Base-by-base conservation (phyloP, 2,113 vertebrate genomes). In the Siniperca knerii region DNA sequence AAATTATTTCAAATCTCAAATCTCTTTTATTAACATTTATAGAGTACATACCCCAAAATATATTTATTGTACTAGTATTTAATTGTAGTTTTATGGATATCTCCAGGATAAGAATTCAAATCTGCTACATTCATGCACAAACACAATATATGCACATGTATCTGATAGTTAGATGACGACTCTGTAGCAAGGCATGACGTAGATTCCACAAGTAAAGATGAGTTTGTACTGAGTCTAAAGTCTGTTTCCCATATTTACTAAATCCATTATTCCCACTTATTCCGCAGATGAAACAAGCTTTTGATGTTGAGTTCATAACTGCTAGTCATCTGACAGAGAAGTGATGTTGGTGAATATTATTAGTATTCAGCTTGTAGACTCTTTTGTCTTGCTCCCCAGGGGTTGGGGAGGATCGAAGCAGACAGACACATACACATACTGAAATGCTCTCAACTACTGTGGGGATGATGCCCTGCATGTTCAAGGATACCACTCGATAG, bases 241-340 rank as follows among this genome's bases (percentile, higher is more conserved):
- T 82, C 71, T 75, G 75, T 82, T 83, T 82, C 80, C 79, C 65
- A 23, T 90, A 86, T 90, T 92, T 89, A 87, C 75, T 25, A 46
- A 87, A 87, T 75, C 77, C 83, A 92, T 90, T 89, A 82, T 90
- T 90, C 81, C 54, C 48, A 79, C 76, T 88, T 69, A 87, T 82
- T 85, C 77, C 18, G 23, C 80, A 74, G 89, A 92, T 92, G 85
- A 91, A 92, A 92, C 86, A 20, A 55, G 71, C 82, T 73, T 92
- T 94, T 93, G 91, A 92, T 91, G 90, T 90, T 2, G 81, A 88
- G 83, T 88, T 77, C 81, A 84, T 92, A 89, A 91, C 81, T 88
- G 76, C 82, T 79, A 85, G 86, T 89, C 88, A 87, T 93, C 74
- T 86, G 89, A 91, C 90, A 90, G 83, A 90, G 87, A 68, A 82